phyloP scores from a whole-genome alignment of 2,113 vertebrate species.

The Sinocyclocheilus anshuiensis region DNA sequence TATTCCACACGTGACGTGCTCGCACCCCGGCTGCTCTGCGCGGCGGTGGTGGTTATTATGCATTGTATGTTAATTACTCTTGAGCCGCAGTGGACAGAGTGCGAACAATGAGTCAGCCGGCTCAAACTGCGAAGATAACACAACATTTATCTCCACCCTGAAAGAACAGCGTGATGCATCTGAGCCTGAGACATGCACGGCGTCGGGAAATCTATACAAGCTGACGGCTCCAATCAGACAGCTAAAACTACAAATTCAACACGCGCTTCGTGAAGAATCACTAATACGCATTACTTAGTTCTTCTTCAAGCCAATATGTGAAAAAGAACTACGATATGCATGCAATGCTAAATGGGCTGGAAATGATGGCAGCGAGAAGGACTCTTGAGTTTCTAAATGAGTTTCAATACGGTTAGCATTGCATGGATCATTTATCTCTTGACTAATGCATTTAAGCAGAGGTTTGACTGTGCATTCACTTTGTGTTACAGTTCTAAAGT shows the following conservation, averaged over 20 bases:
- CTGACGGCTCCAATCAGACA: background rate
- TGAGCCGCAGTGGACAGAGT: background rate
- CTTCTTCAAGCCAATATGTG: background rate
- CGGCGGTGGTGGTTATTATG: background rate
- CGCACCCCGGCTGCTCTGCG: background rate
- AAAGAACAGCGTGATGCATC: conserved; percentile 5
- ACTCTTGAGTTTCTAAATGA: background rate
- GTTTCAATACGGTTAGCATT: background rate
- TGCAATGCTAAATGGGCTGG: background rate
- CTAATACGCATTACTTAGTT: background rate
- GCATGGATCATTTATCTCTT: background rate
- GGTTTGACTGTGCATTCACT: background rate
- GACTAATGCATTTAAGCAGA: too few relatives aligned
- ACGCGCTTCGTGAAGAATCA: background rate
- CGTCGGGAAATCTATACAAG: background rate
- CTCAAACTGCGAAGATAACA: conserved; percentile 12
- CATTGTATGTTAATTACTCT: conserved; percentile 36
- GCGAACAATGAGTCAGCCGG: background rate
- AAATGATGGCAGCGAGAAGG: background rate
- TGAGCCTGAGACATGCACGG: background rate
- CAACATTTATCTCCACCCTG: background rate
- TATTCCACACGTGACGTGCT: background rate
- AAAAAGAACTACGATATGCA: background rate
- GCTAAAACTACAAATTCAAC: background rate
- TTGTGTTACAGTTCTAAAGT: background rate